Percentiles rank a stretch among this genome's conserved stretches.
Conservation (phyloP, 2,888 invertebrate genomes). For the Vesta saturnalis region DNA sequence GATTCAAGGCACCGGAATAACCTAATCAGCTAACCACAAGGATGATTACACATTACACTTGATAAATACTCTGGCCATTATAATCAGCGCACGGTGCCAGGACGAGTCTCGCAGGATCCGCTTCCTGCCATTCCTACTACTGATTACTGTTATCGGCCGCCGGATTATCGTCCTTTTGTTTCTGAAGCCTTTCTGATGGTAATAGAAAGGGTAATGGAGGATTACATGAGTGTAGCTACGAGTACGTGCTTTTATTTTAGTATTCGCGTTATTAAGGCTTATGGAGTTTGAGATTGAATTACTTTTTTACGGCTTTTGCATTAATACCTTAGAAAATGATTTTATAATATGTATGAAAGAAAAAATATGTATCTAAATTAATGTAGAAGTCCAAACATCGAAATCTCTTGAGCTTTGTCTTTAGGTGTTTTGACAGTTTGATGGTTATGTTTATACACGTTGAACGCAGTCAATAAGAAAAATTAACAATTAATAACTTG, state of each 20-base stretch:
- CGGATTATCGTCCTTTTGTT: slow-evolving; percentile 57
- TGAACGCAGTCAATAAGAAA: no score
- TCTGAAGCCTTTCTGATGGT: slow-evolving; percentile 52
- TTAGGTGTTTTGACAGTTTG: no score
- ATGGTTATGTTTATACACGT: no score
- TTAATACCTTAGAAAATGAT: slow-evolving; percentile 15
- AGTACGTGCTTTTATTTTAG: slow-evolving; percentile 43
- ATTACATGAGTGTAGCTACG: slow-evolving; percentile 45
- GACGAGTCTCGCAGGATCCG: slow-evolving; percentile 43
- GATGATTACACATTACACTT: slow-evolving; percentile 58
- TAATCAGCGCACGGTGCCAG: slow-evolving; percentile 44
- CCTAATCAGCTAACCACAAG: slow-evolving; percentile 58
- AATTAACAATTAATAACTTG: no score
- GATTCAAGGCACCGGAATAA: slow-evolving; percentile 57
- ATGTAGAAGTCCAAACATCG: no score
- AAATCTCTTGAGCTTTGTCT: no score
- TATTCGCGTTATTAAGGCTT: slow-evolving; percentile 40
- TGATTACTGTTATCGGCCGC: slow-evolving; percentile 49
- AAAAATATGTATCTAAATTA: no score
- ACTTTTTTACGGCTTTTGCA: slow-evolving; percentile 36
- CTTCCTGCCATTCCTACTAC: slow-evolving; percentile 45
- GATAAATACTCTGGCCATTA: slow-evolving; percentile 56
- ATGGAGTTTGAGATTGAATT: slow-evolving; percentile 38
- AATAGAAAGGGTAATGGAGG: slow-evolving; percentile 57
- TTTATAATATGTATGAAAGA: no score